These are phyloP conservation scores for Otus sunia DNA, from an alignment of 2,113 vertebrate species.

Conservation along the genomic window DNA sequence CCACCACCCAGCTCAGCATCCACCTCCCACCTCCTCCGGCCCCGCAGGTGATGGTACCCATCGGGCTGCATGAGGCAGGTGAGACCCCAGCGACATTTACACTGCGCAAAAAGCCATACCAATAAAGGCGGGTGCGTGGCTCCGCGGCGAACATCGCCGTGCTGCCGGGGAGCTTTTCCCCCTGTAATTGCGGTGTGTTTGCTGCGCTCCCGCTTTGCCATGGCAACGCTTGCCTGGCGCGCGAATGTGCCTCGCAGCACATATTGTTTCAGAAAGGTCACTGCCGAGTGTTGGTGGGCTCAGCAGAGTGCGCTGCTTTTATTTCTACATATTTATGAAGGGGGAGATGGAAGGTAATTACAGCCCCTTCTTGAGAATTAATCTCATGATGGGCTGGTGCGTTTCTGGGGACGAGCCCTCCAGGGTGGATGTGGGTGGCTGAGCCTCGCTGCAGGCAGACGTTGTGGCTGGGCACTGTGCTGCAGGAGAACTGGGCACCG, in stretches of 20 bases:
- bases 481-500: accelerated
- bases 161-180: neutral
- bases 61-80: accelerated
- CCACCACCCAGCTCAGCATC: neutral
- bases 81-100: neutral
- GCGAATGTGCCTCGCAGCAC: constrained; percentile 16
- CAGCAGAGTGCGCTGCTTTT: neutral
- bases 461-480: neutral
- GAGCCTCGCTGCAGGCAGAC: neutral
- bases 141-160: neutral
- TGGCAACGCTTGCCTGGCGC: constrained; percentile 62
- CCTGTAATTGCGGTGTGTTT: neutral
- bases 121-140: neutral
- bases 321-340: neutral
- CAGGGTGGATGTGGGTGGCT: neutral
- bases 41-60: accelerated
- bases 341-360: neutral
- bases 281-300: constrained; percentile 22
- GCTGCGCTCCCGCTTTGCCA: constrained; percentile 45
- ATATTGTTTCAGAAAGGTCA: constrained; percentile 63
- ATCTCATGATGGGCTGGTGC: neutral
- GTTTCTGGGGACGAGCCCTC: neutral
- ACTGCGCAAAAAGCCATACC: neutral
- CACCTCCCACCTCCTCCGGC: neutral
- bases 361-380: neutral